These are phyloP conservation scores for Sibirionetta formosa DNA, from an alignment of 2,797 vertebrate genomes.

Conservation along the genomic window DNA sequence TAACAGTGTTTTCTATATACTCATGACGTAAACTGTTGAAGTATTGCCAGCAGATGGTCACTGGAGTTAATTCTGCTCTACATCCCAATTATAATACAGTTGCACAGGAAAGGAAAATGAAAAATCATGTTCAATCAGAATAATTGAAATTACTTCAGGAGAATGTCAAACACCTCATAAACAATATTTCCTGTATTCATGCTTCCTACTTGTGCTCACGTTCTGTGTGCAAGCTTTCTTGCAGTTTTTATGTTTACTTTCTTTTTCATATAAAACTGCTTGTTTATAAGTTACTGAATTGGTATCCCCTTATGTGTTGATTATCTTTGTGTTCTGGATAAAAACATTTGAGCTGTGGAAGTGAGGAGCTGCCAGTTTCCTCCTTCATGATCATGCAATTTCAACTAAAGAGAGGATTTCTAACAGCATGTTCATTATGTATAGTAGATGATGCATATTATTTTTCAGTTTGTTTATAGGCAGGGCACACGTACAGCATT, in stretches of 20 bases:
- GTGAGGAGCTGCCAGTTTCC: background rate
- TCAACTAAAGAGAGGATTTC: background rate
- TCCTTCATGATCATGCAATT: background rate
- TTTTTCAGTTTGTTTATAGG: background rate
- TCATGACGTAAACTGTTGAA: background rate
- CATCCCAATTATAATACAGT: background rate
- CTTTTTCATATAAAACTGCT: background rate
- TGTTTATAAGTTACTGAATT: background rate
- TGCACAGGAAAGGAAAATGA: background rate
- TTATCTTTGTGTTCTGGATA: background rate
- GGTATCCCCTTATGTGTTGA: background rate
- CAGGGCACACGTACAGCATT: background rate
- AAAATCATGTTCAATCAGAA: background rate
- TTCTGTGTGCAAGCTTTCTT: background rate
- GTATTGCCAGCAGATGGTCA: background rate
- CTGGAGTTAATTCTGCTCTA: slow-evolving; percentile 12
- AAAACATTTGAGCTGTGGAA: background rate
- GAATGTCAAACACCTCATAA: background rate
- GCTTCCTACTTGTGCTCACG: background rate
- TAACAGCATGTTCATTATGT: background rate
- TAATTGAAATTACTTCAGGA: background rate
- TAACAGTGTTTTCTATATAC: background rate
- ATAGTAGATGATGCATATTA: background rate
- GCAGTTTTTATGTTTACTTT: background rate
- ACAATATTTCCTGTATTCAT: background rate